Evolutionary conservation across 2,113 vertebrate species (phyloP), one percentile per base, ranked within the genome.

Genomic region (Damaliscus lunatus): DNA sequence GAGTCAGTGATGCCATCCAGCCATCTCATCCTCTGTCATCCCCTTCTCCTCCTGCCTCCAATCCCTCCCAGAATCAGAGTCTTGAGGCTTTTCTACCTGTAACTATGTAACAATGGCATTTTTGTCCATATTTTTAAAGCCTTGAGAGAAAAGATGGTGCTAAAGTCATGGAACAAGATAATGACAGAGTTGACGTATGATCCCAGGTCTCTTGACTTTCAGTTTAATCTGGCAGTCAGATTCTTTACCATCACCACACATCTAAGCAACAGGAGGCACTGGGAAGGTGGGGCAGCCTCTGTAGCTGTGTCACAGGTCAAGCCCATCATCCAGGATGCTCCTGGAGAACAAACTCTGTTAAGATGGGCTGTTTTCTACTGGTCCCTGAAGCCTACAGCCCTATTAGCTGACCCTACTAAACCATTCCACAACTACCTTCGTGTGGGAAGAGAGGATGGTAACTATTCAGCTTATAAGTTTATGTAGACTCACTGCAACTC

Each of bases 371-470:
- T 9, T 19, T 64, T 43, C n/a, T 31, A 3, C 50, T 29, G n/a
- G n/a, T 59, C 17, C 9, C 57, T 60, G 33, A 50, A 94, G 33
- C 43, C 40, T 67, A 8, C 15, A n/a, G 2, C 10, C 1, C 23
- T 81, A 5, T 36, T 9, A 40, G 6, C 2, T 50, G 50, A 53
- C 15, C 1, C 21, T 59, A 15, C 21, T 52, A 53, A 59, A 17
- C 48, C 5, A 50, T 64, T 23, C 21, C 57, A n/a, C 12, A 5
- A 43, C 23, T 12, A 13, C 25, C 19, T 6, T 4, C 4, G 0
- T 25, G 10, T 19, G 10, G 21, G 10, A 21, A 67, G 7, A 85
- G 3, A 85, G 3, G 46, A 2, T 46, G 14, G 59, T 4, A 60
- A 11, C 3, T 31, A 19, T 19, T 55, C 10, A 81, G 48, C 4